These are phyloP conservation scores for Danio aesculapii DNA, from an alignment of 2,797 vertebrate genomes.

Conservation along the genomic window DNA sequence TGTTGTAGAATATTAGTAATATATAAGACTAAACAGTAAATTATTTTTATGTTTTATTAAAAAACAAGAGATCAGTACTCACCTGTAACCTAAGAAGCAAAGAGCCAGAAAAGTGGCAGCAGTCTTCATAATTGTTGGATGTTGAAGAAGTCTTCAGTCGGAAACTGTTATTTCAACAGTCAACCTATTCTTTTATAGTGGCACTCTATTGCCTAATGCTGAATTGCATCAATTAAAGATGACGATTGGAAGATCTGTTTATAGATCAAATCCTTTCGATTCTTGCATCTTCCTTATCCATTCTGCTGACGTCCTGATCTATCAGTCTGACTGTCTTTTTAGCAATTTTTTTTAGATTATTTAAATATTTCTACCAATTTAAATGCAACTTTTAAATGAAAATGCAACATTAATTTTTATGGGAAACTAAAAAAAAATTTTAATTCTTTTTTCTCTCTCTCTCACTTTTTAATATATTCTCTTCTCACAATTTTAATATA, in stretches of 20 bases:
- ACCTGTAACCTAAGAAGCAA: conserved; percentile 10
- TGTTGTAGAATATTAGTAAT: too few species aligned
- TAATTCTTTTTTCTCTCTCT: too few species aligned
- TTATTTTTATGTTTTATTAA: too few species aligned
- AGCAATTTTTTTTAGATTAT: too few species aligned
- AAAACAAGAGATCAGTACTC: background rate
- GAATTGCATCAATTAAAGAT: background rate
- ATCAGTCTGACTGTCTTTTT: too few species aligned
- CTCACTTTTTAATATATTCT: too few species aligned
- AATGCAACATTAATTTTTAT: too few species aligned
- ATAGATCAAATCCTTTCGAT: background rate
- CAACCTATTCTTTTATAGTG: conserved; percentile 5
- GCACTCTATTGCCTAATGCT: background rate
- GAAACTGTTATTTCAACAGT: background rate
- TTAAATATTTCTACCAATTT: too few species aligned
- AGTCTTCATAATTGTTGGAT: conserved; percentile 29
- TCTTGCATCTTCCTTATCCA: background rate
- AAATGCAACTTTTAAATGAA: too few species aligned
- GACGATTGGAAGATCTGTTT: background rate
- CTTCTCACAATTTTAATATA: too few species aligned
- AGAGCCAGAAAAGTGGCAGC: background rate
- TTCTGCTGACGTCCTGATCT: background rate
- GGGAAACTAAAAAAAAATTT: too few species aligned
- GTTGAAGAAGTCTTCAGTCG: conserved; percentile 1
- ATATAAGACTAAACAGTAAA: too few species aligned